These are phyloP conservation scores for Octonoba sinensis DNA, from an alignment of 2,888 invertebrate genomes.

Conservation along the genomic window DNA sequence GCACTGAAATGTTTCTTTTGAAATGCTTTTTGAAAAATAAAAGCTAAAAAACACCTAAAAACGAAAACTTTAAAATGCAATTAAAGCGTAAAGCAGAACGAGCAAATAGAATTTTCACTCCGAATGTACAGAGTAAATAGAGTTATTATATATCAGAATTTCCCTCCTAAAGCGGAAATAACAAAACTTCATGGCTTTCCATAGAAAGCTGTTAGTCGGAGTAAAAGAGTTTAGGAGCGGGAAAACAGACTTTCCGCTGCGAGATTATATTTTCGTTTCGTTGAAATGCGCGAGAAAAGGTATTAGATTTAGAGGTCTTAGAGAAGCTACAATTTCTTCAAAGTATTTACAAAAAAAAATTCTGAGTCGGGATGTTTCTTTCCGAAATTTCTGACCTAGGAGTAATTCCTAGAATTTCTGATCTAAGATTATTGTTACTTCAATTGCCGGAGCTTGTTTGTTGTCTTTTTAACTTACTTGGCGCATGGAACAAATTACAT, in stretches of 20 bases:
- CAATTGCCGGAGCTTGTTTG: too few relatives aligned
- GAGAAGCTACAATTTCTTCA: conserved; percentile 9
- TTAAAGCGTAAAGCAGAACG: conserved; percentile 40
- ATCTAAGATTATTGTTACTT: too few relatives aligned
- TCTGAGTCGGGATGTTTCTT: not conserved
- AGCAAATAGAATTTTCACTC: conserved; percentile 42
- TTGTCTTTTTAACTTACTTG: too few relatives aligned
- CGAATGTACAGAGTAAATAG: conserved; percentile 30
- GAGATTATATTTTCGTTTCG: conserved; percentile 37
- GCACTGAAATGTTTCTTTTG: too few relatives aligned
- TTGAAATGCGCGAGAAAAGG: conserved; percentile 16
- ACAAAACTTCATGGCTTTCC: conserved; percentile 27
- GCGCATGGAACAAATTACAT: too few relatives aligned
- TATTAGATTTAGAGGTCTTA: conserved; percentile 30
- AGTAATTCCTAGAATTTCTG: too few relatives aligned
- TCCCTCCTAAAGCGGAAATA: conserved; percentile 37
- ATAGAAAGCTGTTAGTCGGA: conserved; percentile 32
- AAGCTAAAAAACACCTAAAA: conserved; percentile 9
- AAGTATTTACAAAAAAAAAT: not conserved
- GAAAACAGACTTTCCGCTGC: conserved; percentile 26
- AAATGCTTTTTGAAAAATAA: not conserved
- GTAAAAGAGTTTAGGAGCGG: conserved; percentile 46
- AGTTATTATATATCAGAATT: conserved; percentile 49
- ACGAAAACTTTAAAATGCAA: conserved; percentile 17
- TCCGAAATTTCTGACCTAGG: not conserved